Conservation (phyloP, 2,888 invertebrate species). For the Pherbina coryleti region DNA sequence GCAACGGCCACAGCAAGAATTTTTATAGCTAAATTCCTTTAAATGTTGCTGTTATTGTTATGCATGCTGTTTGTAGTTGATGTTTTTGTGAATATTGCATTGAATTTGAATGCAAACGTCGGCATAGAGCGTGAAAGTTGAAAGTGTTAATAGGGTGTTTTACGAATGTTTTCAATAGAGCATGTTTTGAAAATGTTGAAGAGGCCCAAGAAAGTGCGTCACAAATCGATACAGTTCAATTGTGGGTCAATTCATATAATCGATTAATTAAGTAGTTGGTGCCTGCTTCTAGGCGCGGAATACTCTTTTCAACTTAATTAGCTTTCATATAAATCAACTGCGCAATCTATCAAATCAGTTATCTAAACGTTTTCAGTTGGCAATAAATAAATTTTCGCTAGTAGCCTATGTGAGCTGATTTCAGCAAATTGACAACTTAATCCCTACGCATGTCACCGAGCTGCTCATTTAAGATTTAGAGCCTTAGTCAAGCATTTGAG, state of each 20-base stretch:
- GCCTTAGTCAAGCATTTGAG: background rate
- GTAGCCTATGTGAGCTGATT: background rate
- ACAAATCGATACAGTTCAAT: too few species aligned
- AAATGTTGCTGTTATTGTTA: conserved; percentile 2
- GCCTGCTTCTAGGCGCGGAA: too few species aligned
- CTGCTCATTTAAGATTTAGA: conserved; percentile 48
- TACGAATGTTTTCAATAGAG: too few species aligned
- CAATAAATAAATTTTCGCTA: conserved; percentile 30
- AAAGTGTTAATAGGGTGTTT: too few species aligned
- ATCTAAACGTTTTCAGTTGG: conserved; percentile 32
- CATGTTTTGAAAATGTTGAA: too few species aligned
- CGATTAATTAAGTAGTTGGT: too few species aligned
- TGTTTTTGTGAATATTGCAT: background rate
- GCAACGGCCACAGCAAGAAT: conserved; percentile 4
- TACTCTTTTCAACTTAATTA: background rate
- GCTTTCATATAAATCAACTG: conserved; percentile 11
- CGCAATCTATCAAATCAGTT: conserved; percentile 3
- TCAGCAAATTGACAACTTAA: conserved; percentile 48
- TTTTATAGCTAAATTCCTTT: conserved; percentile 17
- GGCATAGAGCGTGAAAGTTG: too few species aligned
- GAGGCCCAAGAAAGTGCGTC: too few species aligned
- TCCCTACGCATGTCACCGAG: conserved; percentile 49
- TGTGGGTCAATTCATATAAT: too few species aligned
- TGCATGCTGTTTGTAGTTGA: background rate
- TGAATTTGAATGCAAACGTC: too few species aligned